Percentiles rank a stretch among this genome's conserved stretches.
phyloP scores from a whole-genome alignment of 2,113 vertebrate species.

The Rhinichthys klamathensis region DNA sequence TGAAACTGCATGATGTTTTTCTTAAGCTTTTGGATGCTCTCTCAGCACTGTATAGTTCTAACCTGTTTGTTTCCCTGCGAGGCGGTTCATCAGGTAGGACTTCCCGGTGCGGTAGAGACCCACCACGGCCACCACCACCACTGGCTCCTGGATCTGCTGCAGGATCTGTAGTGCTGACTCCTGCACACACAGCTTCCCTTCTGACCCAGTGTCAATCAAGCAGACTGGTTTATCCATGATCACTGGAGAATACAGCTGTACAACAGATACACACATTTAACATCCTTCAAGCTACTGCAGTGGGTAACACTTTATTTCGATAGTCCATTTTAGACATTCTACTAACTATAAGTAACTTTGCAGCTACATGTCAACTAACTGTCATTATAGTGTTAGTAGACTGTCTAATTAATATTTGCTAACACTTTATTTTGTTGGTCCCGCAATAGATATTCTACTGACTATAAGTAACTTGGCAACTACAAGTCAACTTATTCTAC shows the following conservation, averaged over 20 bases:
- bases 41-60: too few species aligned
- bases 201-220: background rate
- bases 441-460: too few species aligned
- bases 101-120: constrained; percentile 40
- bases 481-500: too few species aligned
- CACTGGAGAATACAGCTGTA: background rate
- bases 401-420: too few species aligned
- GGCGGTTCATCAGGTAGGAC: constrained; percentile 62
- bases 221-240: background rate
- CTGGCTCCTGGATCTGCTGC: constrained; percentile 43
- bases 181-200: constrained; percentile 8
- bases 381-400: too few species aligned
- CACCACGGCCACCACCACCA: constrained; percentile 57
- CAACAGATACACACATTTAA: background rate
- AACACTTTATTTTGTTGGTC: too few species aligned
- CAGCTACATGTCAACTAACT: too few species aligned
- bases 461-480: too few species aligned
- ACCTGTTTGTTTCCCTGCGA: constrained; percentile 55
- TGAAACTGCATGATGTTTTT: background rate
- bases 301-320: too few species aligned
- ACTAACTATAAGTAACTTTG: too few species aligned
- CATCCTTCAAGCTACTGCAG: background rate
- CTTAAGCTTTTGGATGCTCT: background rate
- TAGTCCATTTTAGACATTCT: too few species aligned
- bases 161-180: constrained; percentile 34